phyloP scores from a whole-genome alignment of 2,888 invertebrate species.

The Synanthedon andrenaeformis region DNA sequence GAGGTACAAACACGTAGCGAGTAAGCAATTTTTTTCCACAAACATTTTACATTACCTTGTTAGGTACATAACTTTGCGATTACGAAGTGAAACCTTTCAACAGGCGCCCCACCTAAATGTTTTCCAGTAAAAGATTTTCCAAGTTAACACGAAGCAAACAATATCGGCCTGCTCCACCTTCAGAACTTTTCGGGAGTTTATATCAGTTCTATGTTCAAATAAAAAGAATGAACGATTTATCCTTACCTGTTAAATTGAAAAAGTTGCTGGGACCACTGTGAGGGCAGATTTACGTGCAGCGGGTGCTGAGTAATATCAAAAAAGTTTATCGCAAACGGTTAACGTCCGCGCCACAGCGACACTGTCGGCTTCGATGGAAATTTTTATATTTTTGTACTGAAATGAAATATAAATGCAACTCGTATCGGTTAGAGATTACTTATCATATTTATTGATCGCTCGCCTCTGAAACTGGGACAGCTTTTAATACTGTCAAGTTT shows the following conservation, averaged over 20 bases:
- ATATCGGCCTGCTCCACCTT: conserved; percentile 32
- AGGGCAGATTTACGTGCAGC: conserved; percentile 65
- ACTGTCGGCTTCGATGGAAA: conserved; percentile 18
- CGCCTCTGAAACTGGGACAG: neutral
- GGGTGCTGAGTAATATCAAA: conserved; percentile 65
- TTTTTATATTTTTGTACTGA: conserved; percentile 51
- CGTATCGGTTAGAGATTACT: neutral
- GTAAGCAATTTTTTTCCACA: no score
- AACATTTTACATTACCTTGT: no score
- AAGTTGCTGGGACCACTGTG: conserved; percentile 63
- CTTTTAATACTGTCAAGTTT: no score
- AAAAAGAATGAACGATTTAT: conserved; percentile 70
- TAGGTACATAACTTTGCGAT: neutral
- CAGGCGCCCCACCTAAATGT: conserved; percentile 4
- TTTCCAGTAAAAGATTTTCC: conserved; percentile 35
- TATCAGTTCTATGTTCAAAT: conserved; percentile 66
- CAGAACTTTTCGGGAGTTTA: conserved; percentile 54
- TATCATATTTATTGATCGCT: no score
- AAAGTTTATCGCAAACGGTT: conserved; percentile 58
- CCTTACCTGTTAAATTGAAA: conserved; percentile 71
- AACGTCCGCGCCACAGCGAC: conserved; percentile 24
- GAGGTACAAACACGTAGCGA: no score
- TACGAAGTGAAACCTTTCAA: neutral
- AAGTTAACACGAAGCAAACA: conserved; percentile 50
- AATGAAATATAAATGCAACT: conserved; percentile 27